Conservation (phyloP, 2,888 invertebrate genomes). For the Adela reaumurella region DNA sequence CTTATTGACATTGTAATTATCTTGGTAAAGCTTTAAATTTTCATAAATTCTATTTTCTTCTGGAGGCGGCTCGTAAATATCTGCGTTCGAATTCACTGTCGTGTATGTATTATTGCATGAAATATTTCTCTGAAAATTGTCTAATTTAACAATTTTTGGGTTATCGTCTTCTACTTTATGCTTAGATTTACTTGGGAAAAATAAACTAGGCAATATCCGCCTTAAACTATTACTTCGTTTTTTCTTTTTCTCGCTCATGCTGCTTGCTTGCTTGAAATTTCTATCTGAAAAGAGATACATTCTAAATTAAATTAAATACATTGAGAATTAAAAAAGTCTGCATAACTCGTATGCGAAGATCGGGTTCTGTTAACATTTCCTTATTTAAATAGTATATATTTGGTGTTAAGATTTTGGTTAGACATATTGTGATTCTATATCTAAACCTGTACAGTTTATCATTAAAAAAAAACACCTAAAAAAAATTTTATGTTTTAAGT, state of each 20-base stretch:
- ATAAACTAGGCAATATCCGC: conserved; percentile 35
- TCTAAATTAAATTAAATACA: conserved; percentile 1
- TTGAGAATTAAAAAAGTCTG: no score
- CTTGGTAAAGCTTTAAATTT: conserved; percentile 25
- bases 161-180: conserved; percentile 25
- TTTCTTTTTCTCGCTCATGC: conserved; percentile 33
- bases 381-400: no score
- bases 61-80: background rate
- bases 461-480: no score
- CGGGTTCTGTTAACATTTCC: no score
- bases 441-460: no score
- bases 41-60: conserved; percentile 28
- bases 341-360: no score
- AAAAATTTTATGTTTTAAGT: no score
- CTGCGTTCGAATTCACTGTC: background rate
- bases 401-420: no score
- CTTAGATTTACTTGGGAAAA: conserved; percentile 33
- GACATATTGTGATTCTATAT: no score
- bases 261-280: conserved; percentile 10
- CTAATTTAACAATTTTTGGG: conserved; percentile 9
- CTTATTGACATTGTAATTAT: conserved; percentile 14
- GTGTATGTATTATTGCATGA: background rate
- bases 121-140: background rate
- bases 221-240: conserved; percentile 37
- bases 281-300: conserved; percentile 16